Conservation (phyloP, 2,797 vertebrate genomes). For the Pitangus sulphuratus region DNA sequence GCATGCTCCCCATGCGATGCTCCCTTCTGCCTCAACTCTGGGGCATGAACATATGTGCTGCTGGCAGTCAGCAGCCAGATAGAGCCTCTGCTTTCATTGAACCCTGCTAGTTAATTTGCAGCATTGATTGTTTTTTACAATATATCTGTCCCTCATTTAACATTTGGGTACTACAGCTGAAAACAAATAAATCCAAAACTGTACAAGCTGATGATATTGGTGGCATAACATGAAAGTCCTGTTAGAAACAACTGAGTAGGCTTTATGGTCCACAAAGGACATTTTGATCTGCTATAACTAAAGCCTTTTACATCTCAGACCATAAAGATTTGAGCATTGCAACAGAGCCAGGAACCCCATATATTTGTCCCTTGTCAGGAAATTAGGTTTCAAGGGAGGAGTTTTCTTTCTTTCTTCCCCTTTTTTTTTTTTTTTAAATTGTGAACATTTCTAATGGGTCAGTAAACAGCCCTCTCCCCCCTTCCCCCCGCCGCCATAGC, state of each 20-base stretch:
- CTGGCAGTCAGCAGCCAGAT: not conserved
- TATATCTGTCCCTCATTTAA: conserved; percentile 4
- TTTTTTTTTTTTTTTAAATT: not conserved
- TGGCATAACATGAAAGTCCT: not conserved
- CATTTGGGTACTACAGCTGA: not conserved
- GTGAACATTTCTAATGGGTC: not conserved
- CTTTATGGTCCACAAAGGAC: not conserved
- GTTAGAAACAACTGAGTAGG: not conserved
- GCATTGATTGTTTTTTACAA: conserved; percentile 30
- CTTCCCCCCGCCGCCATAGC: accelerated
- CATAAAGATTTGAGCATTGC: not conserved
- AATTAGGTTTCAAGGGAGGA: not conserved
- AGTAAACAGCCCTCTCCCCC: not conserved
- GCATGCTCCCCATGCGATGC: not conserved
- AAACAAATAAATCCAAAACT: conserved; percentile 1
- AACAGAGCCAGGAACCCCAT: not conserved
- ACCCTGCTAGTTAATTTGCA: conserved; percentile 37
- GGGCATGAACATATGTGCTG: accelerated
- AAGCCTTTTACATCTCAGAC: not conserved
- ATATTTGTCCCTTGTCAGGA: not conserved
- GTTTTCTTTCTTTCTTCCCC: not conserved
- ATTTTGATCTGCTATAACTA: not conserved
- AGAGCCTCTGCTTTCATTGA: not conserved
- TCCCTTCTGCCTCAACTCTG: not conserved
- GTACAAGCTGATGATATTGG: not conserved